Evolutionary conservation across 1,140 invertebrate species (phyloP).

Genomic region (Stegodyphus mimosarum): DNA sequence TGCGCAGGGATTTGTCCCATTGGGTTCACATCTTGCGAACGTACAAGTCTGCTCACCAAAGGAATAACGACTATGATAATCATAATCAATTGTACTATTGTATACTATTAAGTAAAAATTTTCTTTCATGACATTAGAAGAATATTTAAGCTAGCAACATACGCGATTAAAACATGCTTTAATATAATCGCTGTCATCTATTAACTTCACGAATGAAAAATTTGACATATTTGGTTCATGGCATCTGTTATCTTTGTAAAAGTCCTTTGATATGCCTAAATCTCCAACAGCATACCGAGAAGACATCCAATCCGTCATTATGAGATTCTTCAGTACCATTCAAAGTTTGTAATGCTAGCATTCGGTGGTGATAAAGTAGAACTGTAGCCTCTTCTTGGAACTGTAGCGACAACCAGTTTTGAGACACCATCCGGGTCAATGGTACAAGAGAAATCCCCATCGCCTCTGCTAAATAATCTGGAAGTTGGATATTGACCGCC

Average conservation of each 20-base stretch:
- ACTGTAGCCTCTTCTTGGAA: not conserved
- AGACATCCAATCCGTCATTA: slow-evolving; percentile 13
- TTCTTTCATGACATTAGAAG: not conserved
- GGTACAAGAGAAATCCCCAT: slow-evolving; percentile 9
- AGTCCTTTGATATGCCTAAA: not conserved
- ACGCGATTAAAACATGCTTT: slow-evolving; percentile 52
- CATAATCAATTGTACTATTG: slow-evolving; percentile 25
- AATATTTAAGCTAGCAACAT: slow-evolving; percentile 55
- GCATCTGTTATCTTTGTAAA: not conserved
- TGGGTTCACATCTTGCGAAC: slow-evolving; percentile 29
- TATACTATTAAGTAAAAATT: slow-evolving; percentile 29
- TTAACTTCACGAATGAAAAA: slow-evolving; percentile 39
- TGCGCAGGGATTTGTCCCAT: not conserved
- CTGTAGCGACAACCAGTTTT: slow-evolving; percentile 35
- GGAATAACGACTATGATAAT: not conserved
- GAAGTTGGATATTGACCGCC: slow-evolving; percentile 72
- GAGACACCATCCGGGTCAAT: slow-evolving; percentile 26
- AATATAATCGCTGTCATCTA: not conserved
- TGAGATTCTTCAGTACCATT: not conserved
- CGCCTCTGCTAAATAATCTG: slow-evolving; percentile 55
- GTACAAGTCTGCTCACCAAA: slow-evolving; percentile 38
- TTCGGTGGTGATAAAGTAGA: not conserved
- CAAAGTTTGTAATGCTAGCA: not conserved
- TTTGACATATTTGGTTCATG: slow-evolving; percentile 23
- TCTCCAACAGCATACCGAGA: not conserved